Conservation (phyloP, 2,113 vertebrate species). For the Channa maculata region DNA sequence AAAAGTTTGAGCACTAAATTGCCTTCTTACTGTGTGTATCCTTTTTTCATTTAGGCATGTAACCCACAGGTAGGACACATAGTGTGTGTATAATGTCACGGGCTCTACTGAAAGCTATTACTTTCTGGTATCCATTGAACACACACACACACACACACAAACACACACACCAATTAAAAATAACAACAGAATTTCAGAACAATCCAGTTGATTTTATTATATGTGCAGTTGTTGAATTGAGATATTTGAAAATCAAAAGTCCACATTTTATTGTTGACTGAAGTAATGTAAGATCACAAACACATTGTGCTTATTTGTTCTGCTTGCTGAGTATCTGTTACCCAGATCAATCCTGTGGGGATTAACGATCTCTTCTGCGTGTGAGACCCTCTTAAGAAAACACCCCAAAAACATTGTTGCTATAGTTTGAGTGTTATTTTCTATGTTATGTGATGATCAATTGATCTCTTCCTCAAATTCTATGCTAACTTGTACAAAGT, state of each 20-base stretch:
- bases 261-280: too few species aligned
- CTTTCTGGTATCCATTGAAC: too few species aligned
- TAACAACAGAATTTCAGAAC: too few species aligned
- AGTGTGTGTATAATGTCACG: not conserved
- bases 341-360: not conserved
- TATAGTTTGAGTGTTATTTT: slow-evolving; percentile 4
- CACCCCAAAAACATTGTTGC: not conserved
- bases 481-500: too few species aligned
- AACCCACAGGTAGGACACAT: not conserved
- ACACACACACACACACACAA: too few species aligned
- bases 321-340: not conserved
- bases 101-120: not conserved
- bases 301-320: not conserved
- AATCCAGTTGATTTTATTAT: too few species aligned
- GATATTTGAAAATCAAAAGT: too few species aligned
- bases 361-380: not conserved
- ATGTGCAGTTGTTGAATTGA: too few species aligned
- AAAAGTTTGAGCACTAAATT: slow-evolving; percentile 19
- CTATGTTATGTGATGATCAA: not conserved
- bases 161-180: not conserved
- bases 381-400: not conserved
- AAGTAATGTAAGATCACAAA: not conserved
- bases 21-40: not conserved
- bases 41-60: slow-evolving; percentile 1
- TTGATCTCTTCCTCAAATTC: not conserved